phyloP scores from a whole-genome alignment of 1,140 invertebrate species.

The Drosophila sp. region DNA sequence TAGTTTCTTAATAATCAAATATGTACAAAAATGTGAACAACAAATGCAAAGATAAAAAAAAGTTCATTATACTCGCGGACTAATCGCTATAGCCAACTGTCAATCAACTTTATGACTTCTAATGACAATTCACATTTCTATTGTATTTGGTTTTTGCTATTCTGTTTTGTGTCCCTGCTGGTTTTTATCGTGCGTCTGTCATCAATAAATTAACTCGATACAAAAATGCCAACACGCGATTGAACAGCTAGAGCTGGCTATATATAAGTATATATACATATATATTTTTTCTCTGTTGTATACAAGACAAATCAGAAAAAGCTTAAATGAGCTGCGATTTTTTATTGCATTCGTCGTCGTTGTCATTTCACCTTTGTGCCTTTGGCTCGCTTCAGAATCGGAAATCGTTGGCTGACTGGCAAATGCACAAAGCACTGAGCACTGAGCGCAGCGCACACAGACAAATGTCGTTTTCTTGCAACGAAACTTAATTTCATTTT shows the following conservation, averaged over 20 bases:
- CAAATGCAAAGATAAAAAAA: neutral
- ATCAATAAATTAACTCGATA: slow-evolving; percentile 82
- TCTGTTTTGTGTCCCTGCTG: slow-evolving; percentile 23
- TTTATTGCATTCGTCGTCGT: slow-evolving; percentile 57
- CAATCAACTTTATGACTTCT: slow-evolving; percentile 78
- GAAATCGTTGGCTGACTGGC: slow-evolving; percentile 56
- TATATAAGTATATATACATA: neutral
- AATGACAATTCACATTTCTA: slow-evolving; percentile 75
- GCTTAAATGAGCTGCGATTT: slow-evolving; percentile 78
- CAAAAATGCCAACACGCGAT: slow-evolving; percentile 70
- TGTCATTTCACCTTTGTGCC: slow-evolving; percentile 77
- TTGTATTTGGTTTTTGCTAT: slow-evolving; percentile 19
- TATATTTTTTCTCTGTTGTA: neutral
- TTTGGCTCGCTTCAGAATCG: slow-evolving; percentile 40
- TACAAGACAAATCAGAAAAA: slow-evolving; percentile 63
- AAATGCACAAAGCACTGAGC: slow-evolving; percentile 3
- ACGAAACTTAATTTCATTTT: slow-evolving; percentile 71
- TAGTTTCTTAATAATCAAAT: neutral
- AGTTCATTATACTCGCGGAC: slow-evolving; percentile 61
- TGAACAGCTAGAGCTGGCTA: slow-evolving; percentile 34
- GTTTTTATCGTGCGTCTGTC: slow-evolving; percentile 78
- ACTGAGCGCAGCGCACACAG: slow-evolving; percentile 10
- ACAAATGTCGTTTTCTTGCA: slow-evolving; percentile 51
- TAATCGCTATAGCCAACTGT: slow-evolving; percentile 47
- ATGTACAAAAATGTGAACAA: neutral